Conservation (phyloP, 2,797 vertebrate genomes). For the Gambusia yucatana region DNA sequence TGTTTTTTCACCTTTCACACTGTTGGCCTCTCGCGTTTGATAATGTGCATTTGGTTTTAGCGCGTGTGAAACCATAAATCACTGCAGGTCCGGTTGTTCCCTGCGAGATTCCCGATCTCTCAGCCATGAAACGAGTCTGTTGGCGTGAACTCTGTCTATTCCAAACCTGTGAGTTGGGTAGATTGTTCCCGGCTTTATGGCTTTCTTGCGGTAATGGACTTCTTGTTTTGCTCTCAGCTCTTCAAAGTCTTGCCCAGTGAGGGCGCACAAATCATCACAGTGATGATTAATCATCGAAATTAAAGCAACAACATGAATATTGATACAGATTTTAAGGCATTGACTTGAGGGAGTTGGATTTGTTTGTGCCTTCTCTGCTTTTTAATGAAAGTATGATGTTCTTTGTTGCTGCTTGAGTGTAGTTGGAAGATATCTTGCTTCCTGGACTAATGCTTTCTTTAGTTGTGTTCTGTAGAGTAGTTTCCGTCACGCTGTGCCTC, state of each 20-base stretch:
- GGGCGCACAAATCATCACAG: neutral
- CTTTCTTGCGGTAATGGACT: neutral
- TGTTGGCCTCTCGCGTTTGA: neutral
- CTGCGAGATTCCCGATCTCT: too few species aligned
- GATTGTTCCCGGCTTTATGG: neutral
- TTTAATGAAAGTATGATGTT: neutral
- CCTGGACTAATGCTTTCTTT: neutral
- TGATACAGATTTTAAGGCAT: neutral
- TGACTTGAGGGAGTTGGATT: neutral
- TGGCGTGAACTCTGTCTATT: neutral
- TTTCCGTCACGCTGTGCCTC: constrained; percentile 19
- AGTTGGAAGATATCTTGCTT: neutral
- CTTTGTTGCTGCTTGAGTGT: neutral
- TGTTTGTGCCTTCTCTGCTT: neutral
- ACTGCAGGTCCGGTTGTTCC: neutral
- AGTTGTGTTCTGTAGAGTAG: constrained; percentile 7
- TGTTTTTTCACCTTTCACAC: neutral
- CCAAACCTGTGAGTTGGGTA: neutral
- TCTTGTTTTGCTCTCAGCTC: neutral
- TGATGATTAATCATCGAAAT: neutral
- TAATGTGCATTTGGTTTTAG: neutral
- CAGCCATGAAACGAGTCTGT: neutral
- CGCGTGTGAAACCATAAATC: neutral
- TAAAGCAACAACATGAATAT: neutral
- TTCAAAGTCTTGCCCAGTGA: neutral